Evolutionary conservation across 2,888 invertebrate species (phyloP), one percentile per base, ranked within the genome.

Genomic region (Troides aeacus): DNA sequence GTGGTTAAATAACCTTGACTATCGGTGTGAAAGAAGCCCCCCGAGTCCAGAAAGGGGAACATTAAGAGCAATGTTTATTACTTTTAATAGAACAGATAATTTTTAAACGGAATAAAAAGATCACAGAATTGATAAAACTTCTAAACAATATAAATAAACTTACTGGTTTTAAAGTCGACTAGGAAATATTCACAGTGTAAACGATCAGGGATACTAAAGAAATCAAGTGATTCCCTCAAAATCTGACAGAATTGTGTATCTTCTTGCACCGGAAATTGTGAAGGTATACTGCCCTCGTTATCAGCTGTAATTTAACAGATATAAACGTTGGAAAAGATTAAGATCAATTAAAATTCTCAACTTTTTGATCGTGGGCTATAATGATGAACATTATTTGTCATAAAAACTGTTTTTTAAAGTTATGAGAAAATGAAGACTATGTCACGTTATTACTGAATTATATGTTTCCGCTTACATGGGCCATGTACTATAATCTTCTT

Each of bases 401-500:
- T 39, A 39, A 39, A 10, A 39, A 39, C 8, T 10, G 7, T 10
- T 39, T 39, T 10, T 39, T 10, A 6, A 50, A 50, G 17, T 17
- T 50, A 50, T 50, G 18, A 5, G 50, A 50, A 2, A 5, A 50
- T 50, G 17, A 50, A 39, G 10, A 50, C 2, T 50, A 5, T 50
- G 50, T 50, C 1, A 15, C 0, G 17, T 15, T 17, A 15, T 50
- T 50, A 3, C 17, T 17, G 17, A 50, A 17, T 50, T 5, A 50
- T 17, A 50, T 50, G 24, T 62, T 24, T 12, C 15, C 66, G 74
- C 82, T 83, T 78, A 89, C 85, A 87, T 84, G 94, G 96, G 84
- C 99, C 99, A 86, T 99, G 99, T 1, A 99, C 98, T 70, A 99
- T 96, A 74, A 99, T 98, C 89, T 99, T 99, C 89, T 99, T 99